Conservation (phyloP, 2,797 vertebrate genomes). For the Adrianichthys oophorus region DNA sequence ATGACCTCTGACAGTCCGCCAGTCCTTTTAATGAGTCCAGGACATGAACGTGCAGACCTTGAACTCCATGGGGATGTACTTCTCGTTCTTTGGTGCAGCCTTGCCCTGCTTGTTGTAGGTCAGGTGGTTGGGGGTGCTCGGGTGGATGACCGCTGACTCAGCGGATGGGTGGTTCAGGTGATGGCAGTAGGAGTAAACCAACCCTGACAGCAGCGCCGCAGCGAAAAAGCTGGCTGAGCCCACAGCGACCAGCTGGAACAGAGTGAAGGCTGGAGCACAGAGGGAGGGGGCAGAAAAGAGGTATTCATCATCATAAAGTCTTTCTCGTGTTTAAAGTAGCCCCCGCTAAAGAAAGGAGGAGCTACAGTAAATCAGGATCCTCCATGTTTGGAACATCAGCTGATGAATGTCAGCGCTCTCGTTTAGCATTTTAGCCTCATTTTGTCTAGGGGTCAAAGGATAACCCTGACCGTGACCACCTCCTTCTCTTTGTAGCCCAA, state of each 20-base stretch:
- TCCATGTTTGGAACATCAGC: no score
- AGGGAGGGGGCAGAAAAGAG: not conserved
- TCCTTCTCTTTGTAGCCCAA: no score
- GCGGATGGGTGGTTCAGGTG: conserved; percentile 81
- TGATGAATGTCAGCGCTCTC: no score
- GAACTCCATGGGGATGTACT: conserved; percentile 97
- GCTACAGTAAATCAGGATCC: no score
- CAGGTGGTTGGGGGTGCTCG: conserved; percentile 93
- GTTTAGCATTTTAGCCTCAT: no score
- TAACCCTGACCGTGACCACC: no score
- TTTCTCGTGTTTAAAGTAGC: no score
- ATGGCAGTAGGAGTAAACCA: conserved; percentile 89
- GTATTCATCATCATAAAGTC: not conserved
- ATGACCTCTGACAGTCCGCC: not conserved
- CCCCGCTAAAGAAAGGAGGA: no score
- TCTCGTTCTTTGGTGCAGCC: conserved; percentile 91
- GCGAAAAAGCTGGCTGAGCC: conserved; percentile 88
- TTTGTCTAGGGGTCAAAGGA: no score
- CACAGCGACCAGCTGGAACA: conserved; percentile 89
- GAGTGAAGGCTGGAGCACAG: conserved; percentile 81
- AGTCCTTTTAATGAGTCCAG: not conserved
- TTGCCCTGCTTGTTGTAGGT: conserved; percentile 88
- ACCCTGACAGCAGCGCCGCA: conserved; percentile 85
- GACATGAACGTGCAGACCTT: conserved; percentile 76
- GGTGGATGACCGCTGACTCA: conserved; percentile 90